These are phyloP conservation scores for Muscicapa striata DNA, from an alignment of 2,797 vertebrate genomes.

Conservation along the genomic window DNA sequence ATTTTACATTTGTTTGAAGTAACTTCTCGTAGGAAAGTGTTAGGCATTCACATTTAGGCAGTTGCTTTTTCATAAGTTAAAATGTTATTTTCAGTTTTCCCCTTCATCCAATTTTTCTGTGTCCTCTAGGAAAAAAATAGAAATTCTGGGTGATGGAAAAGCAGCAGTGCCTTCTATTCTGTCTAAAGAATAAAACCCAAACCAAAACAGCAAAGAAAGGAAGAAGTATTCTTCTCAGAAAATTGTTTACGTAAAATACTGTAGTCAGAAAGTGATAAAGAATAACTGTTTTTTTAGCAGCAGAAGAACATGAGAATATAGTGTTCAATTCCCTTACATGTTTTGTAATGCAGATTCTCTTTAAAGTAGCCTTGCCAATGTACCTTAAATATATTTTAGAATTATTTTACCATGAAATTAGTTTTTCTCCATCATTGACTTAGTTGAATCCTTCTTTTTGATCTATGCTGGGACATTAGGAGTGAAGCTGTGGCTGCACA, in stretches of 20 bases:
- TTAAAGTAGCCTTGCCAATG: conserved; percentile 76
- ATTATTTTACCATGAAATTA: conserved; percentile 88
- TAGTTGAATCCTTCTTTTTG: conserved; percentile 78
- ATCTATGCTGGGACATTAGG: conserved; percentile 80
- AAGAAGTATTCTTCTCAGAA: conserved; percentile 39
- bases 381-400: conserved; percentile 83
- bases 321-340: conserved; percentile 70
- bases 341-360: conserved; percentile 80
- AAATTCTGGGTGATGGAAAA: conserved; percentile 46
- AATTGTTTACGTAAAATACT: conserved; percentile 68
- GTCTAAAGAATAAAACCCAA: conserved; percentile 22
- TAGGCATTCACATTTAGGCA: background rate
- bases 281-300: conserved; percentile 73
- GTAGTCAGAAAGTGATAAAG: conserved; percentile 49
- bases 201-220: background rate
- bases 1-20: background rate
- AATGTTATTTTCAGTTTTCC: background rate
- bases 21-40: background rate
- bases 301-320: conserved; percentile 70
- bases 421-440: conserved; percentile 83
- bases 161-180: conserved; percentile 35
- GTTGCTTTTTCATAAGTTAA: background rate
- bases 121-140: background rate
- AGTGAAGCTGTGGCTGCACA: conserved; percentile 67
- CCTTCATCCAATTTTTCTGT: conserved; percentile 28